Percentiles rank a stretch among this genome's conserved stretches.
Conservation (phyloP, 64 coral and sea anemone species). For the Orbicella faveolata region DNA sequence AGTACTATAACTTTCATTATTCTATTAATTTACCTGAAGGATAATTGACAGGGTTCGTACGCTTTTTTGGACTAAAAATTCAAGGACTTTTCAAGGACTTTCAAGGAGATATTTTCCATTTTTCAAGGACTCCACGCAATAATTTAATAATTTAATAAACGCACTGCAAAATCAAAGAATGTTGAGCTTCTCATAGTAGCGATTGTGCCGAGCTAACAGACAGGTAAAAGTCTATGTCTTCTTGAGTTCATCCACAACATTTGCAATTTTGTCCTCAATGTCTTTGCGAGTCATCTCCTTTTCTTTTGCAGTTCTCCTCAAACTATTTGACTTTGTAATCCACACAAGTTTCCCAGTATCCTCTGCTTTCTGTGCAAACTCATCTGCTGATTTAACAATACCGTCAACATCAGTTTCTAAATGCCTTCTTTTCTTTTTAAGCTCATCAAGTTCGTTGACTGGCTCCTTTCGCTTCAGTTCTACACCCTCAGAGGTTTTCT, state of each 20-base stretch:
- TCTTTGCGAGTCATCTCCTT: background rate
- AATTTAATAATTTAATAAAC: too few relatives aligned
- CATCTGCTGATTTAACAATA: background rate
- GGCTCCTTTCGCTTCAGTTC: conserved; percentile 32
- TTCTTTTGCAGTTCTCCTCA: background rate
- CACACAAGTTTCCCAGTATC: background rate
- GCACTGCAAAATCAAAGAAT: too few relatives aligned
- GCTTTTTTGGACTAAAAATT: too few relatives aligned
- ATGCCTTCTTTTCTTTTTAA: background rate
- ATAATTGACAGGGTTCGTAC: too few relatives aligned
- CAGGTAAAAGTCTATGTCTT: background rate
- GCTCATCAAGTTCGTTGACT: background rate
- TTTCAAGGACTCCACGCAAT: too few relatives aligned
- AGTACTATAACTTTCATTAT: too few relatives aligned
- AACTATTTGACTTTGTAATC: background rate
- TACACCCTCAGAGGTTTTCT: conserved; percentile 20
- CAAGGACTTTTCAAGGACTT: too few relatives aligned
- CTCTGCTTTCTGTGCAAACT: background rate
- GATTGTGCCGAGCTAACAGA: background rate
- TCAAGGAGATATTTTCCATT: too few relatives aligned
- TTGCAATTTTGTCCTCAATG: background rate
- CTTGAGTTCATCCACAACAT: background rate
- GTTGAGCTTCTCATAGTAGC: background rate
- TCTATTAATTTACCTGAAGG: too few relatives aligned
- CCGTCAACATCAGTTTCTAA: background rate